Evolutionary conservation across 2,113 vertebrate species (phyloP), one percentile per base, ranked within the genome.

Genomic region (Lepidothrix coronata): DNA sequence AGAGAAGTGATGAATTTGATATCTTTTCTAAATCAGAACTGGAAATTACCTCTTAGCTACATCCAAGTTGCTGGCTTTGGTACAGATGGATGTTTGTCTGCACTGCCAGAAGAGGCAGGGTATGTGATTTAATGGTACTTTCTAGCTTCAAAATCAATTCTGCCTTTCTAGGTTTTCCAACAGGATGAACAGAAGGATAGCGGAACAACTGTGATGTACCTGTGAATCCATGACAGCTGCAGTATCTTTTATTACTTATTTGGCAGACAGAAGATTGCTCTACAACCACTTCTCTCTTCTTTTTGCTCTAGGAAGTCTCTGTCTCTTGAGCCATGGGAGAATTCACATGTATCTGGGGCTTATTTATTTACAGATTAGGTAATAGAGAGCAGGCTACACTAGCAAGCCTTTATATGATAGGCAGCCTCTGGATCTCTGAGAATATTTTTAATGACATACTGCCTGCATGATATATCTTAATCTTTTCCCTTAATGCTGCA

Each of bases 81-180:
- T 82, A 43, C 13, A 85, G 28, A 33, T 55, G 46, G 22, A 70
- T 46, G 55, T 89, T 54, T 44, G 44, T 51, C 51, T 89, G 39
- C 17, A 44, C 67, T 78, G 57, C 74, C 63, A 68, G 62, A 82
- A 84, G 41, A 89, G 31, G 24, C 74, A 41, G 28, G 8, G 24
- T 82, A 14, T 23, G 7, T 84, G 46, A 93, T 89, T 93, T 81
- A 88, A 91, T 66, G 48, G 23, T 43, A 58, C 75, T 66, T 83
- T 88, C 28, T 84, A 76, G 37, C 31, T 85, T 94, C 73, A 67
- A 61, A 93, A 91, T 95, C n/a, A 80, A 83, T 80, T 62, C 27
- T 27, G 14, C 33, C 71, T 18, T 74, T 86, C 74, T 52, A 80
- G 41, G 43, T 84, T 95, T 94, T 92, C 51, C 67, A 70, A 8